phyloP scores from a whole-genome alignment of 2,113 vertebrate genomes.

The Phalacrocorax carbo region DNA sequence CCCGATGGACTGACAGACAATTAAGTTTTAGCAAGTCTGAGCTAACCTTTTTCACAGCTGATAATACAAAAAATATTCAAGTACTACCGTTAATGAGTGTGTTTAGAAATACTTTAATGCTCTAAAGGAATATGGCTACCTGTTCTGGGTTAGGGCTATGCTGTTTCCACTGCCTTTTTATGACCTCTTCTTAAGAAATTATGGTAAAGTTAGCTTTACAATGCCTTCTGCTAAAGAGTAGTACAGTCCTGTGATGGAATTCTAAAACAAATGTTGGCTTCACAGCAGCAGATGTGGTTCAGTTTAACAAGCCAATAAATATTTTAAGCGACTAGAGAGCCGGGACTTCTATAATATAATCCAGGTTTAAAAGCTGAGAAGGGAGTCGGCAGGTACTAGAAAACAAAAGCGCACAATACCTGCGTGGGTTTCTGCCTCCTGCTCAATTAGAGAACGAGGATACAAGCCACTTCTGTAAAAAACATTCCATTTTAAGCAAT shows the following conservation, averaged over 20 bases:
- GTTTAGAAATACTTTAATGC: neutral
- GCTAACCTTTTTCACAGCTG: neutral
- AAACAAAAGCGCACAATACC: neutral
- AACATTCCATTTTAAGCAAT: neutral
- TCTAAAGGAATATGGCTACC: neutral
- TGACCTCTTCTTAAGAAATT: neutral
- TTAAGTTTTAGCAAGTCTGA: slow-evolving; percentile 5
- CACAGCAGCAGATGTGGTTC: neutral
- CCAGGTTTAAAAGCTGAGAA: neutral
- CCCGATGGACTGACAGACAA: neutral
- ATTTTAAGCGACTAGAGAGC: slow-evolving; percentile 4
- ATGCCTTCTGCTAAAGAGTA: neutral
- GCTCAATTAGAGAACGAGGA: neutral
- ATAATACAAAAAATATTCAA: neutral
- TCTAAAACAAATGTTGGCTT: neutral
- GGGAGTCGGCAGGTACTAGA: neutral
- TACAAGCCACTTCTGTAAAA: neutral
- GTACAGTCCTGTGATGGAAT: neutral
- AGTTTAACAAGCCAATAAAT: slow-evolving; percentile 34
- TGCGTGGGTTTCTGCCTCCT: neutral
- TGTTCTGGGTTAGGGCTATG: neutral
- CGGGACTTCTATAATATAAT: neutral
- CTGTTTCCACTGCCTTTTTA: neutral
- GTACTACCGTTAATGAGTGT: neutral
- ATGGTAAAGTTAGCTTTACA: neutral